phyloP scores from a whole-genome alignment of 2,888 invertebrate species.

The Microdon myrmicae region DNA sequence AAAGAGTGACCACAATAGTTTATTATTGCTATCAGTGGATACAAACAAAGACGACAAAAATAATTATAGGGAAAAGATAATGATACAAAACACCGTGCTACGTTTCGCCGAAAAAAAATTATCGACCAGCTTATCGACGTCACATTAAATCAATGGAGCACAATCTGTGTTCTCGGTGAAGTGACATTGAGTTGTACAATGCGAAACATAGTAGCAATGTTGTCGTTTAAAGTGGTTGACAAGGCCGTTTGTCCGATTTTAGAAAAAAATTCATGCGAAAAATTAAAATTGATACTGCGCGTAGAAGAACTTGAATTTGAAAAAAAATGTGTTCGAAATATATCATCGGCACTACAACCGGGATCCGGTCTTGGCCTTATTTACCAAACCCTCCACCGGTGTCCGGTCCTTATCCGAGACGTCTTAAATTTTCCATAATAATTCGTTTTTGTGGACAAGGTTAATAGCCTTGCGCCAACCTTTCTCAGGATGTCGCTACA shows the following conservation, averaged over 20 bases:
- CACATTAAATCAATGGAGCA: conserved; percentile 5
- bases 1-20: conserved; percentile 33
- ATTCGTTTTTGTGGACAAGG: no score
- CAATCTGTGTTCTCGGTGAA: conserved; percentile 26
- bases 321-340: conserved; percentile 20
- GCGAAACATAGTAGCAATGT: conserved; percentile 12
- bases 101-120: conserved; percentile 23
- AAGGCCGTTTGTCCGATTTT: conserved; percentile 20
- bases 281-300: conserved; percentile 24
- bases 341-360: no score
- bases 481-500: no score
- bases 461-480: no score
- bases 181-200: conserved; percentile 14
- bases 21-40: conserved; percentile 27
- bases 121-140: conserved; percentile 14
- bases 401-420: no score
- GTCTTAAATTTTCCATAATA: no score
- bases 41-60: conserved; percentile 39
- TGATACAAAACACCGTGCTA: conserved; percentile 37
- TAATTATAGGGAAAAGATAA: conserved; percentile 37
- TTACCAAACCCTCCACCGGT: no score
- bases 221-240: conserved; percentile 26
- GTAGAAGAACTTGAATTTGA: conserved; percentile 19
- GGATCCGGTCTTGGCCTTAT: no score
- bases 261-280: conserved; percentile 30